Base-by-base conservation (phyloP, 2,797 vertebrate species). In the Eulemur coronatus region DNA sequence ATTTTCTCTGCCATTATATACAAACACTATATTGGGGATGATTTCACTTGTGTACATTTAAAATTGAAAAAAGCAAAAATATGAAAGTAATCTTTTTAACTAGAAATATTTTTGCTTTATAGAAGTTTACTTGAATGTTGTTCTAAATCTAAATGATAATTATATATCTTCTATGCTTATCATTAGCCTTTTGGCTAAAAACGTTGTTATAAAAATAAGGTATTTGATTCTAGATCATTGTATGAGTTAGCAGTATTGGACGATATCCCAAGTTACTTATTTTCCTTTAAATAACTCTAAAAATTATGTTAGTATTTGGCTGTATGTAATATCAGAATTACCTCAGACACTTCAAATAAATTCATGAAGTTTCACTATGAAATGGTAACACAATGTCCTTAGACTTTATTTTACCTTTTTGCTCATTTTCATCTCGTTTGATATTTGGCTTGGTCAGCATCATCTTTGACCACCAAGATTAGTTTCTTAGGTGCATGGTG, bases 271-370 rank as follows among this genome's bases (percentile, higher is more conserved):
- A 65, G 41, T 90, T 87, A 70, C 35, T 95, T 95, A 33, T 48
- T 94, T 94, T 86, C 61, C 50, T 96, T 91, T 89, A 95, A 92
- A 38, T 96, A 55, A 28, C 24, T 76, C 73, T 85, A 65, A 84
- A 90, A 67, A 85, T 46, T 91, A 18, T 35, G n/a, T 80, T 86
- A 90, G 38, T 76, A 65, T 94, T 93, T 92, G 57, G 41, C 30
- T 90, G 1, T 90, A 82, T 91, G 13, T 86, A 61, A 28, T 50
- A 69, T 57, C 33, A 91, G 59, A 13, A 59, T 91, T 94, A 79
- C 57, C 14, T 65, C 33, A 92, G 48, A 91, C 26, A 67, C 17
- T 55, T 91, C 28, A 92, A 72, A 82, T 95, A 81, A 72, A 82
- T 97, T 82, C 30, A 79, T 89, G 38, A 82, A 67, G 48, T 90